Evolutionary conservation across 2,797 vertebrate genomes (phyloP).

Genomic region (Poecilia wingei): DNA sequence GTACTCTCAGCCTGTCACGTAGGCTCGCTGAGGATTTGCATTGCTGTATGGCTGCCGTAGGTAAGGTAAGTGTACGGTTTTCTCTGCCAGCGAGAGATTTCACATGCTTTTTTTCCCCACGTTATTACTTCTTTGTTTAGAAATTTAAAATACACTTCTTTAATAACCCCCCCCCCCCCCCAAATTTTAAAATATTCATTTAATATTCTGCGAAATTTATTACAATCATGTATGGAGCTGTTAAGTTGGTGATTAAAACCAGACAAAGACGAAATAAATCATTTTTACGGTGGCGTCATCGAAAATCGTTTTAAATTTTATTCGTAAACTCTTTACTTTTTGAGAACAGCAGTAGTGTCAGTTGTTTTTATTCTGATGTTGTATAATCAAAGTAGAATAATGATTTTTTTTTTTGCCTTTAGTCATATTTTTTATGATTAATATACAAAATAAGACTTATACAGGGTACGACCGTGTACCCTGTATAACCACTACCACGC

Average conservation of each 20-base stretch:
- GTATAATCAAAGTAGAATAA: constrained; percentile 2
- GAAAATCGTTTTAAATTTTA: background rate
- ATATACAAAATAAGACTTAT: background rate
- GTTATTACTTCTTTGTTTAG: background rate
- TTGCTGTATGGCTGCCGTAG: constrained; percentile 49
- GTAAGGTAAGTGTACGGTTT: constrained; percentile 36
- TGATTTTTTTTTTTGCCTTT: background rate
- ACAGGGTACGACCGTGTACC: background rate
- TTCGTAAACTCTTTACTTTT: background rate
- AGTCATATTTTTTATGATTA: background rate
- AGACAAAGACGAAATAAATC: constrained; percentile 7
- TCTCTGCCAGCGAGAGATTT: background rate
- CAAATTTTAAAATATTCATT: too few relatives aligned
- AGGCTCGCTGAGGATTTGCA: constrained; percentile 65
- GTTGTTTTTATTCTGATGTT: background rate
- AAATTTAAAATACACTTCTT: background rate
- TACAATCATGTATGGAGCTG: background rate
- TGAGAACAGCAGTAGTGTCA: background rate
- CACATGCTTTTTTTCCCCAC: background rate
- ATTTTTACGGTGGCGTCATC: background rate
- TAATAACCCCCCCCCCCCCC: background rate
- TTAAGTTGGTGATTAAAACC: constrained; percentile 34
- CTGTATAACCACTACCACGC: too few relatives aligned
- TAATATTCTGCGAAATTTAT: background rate
- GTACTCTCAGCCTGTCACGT: constrained; percentile 77